These are phyloP conservation scores for Drosophila prostipennis DNA, from an alignment of 2,888 invertebrate genomes.

Conservation along the genomic window DNA sequence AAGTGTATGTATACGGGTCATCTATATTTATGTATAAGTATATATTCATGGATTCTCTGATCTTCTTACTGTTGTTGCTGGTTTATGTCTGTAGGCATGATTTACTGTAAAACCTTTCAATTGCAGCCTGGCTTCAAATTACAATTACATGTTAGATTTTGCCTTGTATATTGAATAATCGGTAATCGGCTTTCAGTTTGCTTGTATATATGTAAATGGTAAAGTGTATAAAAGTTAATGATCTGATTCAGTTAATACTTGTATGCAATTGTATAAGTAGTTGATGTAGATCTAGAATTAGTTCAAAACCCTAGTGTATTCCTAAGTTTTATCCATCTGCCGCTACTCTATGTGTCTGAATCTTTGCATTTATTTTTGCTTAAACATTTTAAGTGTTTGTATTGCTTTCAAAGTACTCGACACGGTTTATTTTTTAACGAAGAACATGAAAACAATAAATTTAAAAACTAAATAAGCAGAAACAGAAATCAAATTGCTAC, in stretches of 20 bases:
- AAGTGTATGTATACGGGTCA: constrained; percentile 47
- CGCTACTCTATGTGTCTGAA: constrained; percentile 31
- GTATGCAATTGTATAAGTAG: constrained; percentile 51
- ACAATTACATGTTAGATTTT: constrained; percentile 39
- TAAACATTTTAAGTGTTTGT: constrained; percentile 54
- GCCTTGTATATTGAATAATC: constrained; percentile 33
- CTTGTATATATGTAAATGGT: constrained; percentile 66
- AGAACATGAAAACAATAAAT: constrained; percentile 1
- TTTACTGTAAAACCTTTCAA: constrained; percentile 73
- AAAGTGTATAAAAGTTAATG: constrained; percentile 79
- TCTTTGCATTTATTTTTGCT: constrained; percentile 18
- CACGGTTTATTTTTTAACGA: constrained; percentile 28
- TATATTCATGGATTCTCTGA: constrained; percentile 44
- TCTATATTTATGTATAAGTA: constrained; percentile 53
- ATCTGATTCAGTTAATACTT: constrained; percentile 64
- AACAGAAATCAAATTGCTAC: constrained; percentile 2
- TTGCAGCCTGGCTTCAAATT: constrained; percentile 65
- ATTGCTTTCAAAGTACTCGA: constrained; percentile 67
- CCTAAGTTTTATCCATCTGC: constrained; percentile 32
- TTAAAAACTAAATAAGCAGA: constrained; percentile 22
- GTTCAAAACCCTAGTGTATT: constrained; percentile 33
- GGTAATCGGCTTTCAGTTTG: constrained; percentile 38
- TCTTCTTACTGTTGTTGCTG: constrained; percentile 33
- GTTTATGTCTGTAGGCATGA: constrained; percentile 59
- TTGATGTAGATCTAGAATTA: constrained; percentile 45